Conservation (phyloP, 1,140 invertebrate species). For the Cryptotermes secundus region DNA sequence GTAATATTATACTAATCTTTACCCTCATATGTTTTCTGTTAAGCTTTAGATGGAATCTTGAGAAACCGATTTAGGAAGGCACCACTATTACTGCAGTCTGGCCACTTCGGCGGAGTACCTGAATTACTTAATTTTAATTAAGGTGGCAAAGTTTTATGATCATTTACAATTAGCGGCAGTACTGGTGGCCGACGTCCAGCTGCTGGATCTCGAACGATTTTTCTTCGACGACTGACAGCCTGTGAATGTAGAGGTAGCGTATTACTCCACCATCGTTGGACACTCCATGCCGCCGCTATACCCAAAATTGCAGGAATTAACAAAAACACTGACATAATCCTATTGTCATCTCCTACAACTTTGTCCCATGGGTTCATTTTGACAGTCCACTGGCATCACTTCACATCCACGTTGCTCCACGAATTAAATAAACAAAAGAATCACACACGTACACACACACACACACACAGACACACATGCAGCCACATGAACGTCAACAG, state of each 20-base stretch:
- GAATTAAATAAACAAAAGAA: neutral
- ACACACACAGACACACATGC: no score
- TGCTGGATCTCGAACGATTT: slow-evolving; percentile 26
- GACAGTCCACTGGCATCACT: neutral
- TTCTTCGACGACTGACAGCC: slow-evolving; percentile 31
- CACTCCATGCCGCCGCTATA: slow-evolving; percentile 26
- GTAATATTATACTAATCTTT: neutral
- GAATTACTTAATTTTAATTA: neutral
- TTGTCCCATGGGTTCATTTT: slow-evolving; percentile 26
- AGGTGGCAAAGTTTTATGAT: slow-evolving; percentile 9
- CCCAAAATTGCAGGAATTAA: slow-evolving; percentile 26
- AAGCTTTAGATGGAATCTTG: neutral
- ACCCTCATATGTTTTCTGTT: neutral
- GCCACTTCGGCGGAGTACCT: neutral
- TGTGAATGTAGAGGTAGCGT: slow-evolving; percentile 20
- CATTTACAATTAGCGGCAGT: neutral
- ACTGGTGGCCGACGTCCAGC: neutral
- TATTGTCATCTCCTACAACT: neutral
- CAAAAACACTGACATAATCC: neutral
- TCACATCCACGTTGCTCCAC: neutral
- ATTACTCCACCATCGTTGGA: slow-evolving; percentile 16
- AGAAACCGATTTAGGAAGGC: neutral
- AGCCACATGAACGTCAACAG: neutral
- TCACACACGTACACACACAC: neutral
- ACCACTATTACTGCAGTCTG: neutral